Evolutionary conservation across 2,113 vertebrate genomes (phyloP).

Genomic region (Pholis gunnellus): DNA sequence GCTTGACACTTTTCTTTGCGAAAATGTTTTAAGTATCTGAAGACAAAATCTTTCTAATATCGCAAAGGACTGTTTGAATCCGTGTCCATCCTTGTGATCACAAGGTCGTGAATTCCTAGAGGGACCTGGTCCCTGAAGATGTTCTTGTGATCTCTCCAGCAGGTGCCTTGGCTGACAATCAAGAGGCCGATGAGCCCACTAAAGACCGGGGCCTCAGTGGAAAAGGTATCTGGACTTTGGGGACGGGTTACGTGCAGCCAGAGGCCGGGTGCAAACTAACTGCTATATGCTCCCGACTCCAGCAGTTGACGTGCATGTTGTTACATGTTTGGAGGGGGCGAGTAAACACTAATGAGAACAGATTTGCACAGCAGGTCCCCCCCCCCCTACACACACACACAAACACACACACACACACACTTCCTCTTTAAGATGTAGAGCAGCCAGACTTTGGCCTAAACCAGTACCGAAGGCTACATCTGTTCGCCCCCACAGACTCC

Average conservation of each 20-base stretch:
- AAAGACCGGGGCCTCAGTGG: not conserved
- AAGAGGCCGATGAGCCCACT: not conserved
- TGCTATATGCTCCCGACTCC: slow-evolving; percentile 26
- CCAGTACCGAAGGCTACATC: slow-evolving; percentile 66
- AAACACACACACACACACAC: slow-evolving; percentile 23
- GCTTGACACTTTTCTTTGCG: not conserved
- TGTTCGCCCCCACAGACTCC: slow-evolving; percentile 43
- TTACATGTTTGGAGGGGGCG: slow-evolving; percentile 55
- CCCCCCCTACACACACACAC: not conserved
- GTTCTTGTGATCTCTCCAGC: slow-evolving; percentile 9
- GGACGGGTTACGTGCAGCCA: slow-evolving; percentile 16
- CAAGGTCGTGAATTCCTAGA: not conserved
- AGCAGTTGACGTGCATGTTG: slow-evolving; percentile 51
- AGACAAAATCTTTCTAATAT: not conserved
- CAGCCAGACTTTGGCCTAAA: slow-evolving; percentile 55
- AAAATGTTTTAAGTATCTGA: not conserved
- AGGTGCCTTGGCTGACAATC: not conserved
- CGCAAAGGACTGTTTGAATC: not conserved
- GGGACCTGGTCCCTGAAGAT: not conserved
- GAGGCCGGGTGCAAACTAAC: slow-evolving; percentile 40
- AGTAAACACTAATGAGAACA: slow-evolving; percentile 70
- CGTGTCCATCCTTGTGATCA: not conserved
- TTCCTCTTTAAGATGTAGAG: slow-evolving; percentile 52
- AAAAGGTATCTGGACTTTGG: not conserved
- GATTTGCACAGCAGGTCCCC: slow-evolving; percentile 65